These are phyloP conservation scores for Amphiura filiformis DNA, from an alignment of 35 echinoderm and acorn worm genomes.

Conservation along the genomic window DNA sequence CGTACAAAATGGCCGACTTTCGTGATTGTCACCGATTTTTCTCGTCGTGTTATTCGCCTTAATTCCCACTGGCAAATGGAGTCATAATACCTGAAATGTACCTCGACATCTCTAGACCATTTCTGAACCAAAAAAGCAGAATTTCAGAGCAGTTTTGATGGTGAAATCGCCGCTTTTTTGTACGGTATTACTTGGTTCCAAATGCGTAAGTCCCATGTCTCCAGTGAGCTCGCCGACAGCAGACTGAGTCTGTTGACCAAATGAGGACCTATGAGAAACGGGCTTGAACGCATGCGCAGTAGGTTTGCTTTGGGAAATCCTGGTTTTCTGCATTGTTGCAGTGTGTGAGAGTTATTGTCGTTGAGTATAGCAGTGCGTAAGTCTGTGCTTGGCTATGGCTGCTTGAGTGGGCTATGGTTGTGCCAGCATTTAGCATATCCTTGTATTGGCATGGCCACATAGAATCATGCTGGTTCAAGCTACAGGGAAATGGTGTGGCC, in stretches of 20 bases:
- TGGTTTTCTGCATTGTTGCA: too few species aligned
- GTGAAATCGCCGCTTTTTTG: slow-evolving; percentile 28
- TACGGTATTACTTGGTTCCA: slow-evolving; percentile 33
- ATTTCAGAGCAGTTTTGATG: not conserved
- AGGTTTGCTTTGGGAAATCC: not conserved
- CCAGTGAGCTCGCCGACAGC: slow-evolving; percentile 70
- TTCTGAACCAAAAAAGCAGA: slow-evolving; percentile 14
- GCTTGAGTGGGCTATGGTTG: too few species aligned
- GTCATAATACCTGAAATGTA: not conserved
- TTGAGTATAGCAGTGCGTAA: too few species aligned
- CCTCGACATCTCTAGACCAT: slow-evolving; percentile 40
- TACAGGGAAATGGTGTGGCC: too few species aligned
- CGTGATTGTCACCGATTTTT: not conserved
- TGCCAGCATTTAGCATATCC: too few species aligned
- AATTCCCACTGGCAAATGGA: slow-evolving; percentile 26
- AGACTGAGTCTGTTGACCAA: slow-evolving; percentile 85
- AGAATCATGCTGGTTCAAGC: too few species aligned
- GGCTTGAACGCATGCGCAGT: slow-evolving; percentile 80
- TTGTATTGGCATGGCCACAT: too few species aligned
- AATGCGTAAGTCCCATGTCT: slow-evolving; percentile 58
- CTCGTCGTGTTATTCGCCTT: not conserved
- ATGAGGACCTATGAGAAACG: slow-evolving; percentile 81
- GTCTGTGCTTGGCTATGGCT: too few species aligned
- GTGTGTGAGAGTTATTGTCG: too few species aligned
- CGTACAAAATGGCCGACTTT: slow-evolving; percentile 66